phyloP scores from a whole-genome alignment of 2,113 vertebrate genomes.

The Sisor rabdophorus region DNA sequence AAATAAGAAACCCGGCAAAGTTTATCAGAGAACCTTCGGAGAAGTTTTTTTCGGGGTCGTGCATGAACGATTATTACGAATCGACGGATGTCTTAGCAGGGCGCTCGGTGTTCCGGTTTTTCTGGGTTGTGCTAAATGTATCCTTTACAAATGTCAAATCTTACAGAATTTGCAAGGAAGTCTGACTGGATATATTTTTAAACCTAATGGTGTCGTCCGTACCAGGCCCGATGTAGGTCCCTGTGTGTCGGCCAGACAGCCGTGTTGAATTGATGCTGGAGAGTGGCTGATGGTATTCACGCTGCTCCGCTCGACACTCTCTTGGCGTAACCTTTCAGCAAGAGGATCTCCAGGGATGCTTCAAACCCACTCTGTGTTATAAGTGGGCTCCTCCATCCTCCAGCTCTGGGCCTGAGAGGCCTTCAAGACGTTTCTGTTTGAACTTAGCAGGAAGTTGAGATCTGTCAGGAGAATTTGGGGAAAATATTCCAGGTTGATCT shows the following conservation, averaged over 20 bases:
- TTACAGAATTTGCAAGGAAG: slow-evolving; percentile 9
- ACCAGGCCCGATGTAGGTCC: background rate
- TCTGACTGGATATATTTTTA: slow-evolving; percentile 10
- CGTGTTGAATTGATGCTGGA: slow-evolving; percentile 10
- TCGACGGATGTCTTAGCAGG: slow-evolving; percentile 15
- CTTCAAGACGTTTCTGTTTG: slow-evolving; percentile 4
- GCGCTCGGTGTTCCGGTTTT: background rate
- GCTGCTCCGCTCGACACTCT: background rate
- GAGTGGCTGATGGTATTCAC: slow-evolving; percentile 34
- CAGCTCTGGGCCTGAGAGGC: slow-evolving; percentile 7
- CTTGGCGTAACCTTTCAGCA: slow-evolving; percentile 17
- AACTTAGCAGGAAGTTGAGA: background rate
- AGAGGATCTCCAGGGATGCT: slow-evolving; percentile 28
- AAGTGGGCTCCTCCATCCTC: slow-evolving; percentile 9
- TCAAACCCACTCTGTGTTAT: background rate
- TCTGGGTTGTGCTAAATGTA: slow-evolving; percentile 8
- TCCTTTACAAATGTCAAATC: slow-evolving; percentile 32
- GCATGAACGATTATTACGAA: slow-evolving; percentile 16
- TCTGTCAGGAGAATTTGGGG: background rate
- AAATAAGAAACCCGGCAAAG: slow-evolving; percentile 18
- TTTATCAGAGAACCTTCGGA: background rate
- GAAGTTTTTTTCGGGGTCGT: background rate
- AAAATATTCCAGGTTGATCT: background rate
- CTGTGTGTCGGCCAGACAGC: slow-evolving; percentile 9
- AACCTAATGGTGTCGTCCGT: background rate